Evolutionary conservation across 2,888 invertebrate genomes (phyloP).

Genomic region (Acrobasis consociella): DNA sequence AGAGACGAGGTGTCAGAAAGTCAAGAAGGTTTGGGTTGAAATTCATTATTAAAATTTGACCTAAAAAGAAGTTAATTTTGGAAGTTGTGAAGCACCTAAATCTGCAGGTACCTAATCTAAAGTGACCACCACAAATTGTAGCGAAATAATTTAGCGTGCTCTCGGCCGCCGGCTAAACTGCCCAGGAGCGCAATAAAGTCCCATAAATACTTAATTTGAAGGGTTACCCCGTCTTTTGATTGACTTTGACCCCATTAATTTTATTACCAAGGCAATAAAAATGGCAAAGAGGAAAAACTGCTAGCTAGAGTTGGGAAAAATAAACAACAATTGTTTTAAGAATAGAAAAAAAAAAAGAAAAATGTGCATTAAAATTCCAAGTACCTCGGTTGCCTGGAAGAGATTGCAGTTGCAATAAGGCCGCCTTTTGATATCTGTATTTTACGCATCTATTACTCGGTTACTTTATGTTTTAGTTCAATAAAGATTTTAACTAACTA

Average conservation of each 20-base stretch:
- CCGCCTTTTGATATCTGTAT: too few relatives aligned
- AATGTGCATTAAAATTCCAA: too few relatives aligned
- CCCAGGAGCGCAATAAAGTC: conserved; percentile 19
- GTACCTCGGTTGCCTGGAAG: too few relatives aligned
- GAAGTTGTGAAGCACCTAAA: conserved; percentile 10
- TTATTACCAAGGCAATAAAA: conserved; percentile 3
- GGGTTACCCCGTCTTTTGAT: conserved; percentile 18
- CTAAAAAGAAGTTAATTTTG: background rate
- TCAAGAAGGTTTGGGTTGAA: too few relatives aligned
- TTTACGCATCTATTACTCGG: too few relatives aligned
- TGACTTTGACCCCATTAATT: conserved; percentile 16
- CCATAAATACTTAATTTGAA: conserved; percentile 16
- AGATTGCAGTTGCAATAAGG: too few relatives aligned
- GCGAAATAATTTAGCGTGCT: conserved; percentile 18
- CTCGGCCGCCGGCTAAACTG: conserved; percentile 13
- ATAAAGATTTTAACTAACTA: too few relatives aligned
- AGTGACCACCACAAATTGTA: conserved; percentile 22
- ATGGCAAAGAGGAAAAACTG: background rate
- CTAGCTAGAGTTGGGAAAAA: background rate
- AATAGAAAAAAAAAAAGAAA: too few relatives aligned
- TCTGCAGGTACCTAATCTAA: conserved; percentile 20
- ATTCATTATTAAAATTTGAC: too few relatives aligned
- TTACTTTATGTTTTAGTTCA: too few relatives aligned
- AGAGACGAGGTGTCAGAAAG: too few relatives aligned
- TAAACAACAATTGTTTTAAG: too few relatives aligned